These are phyloP conservation scores for Odocoileus virginianus DNA, from an alignment of 2,113 vertebrate genomes.

Conservation along the genomic window DNA sequence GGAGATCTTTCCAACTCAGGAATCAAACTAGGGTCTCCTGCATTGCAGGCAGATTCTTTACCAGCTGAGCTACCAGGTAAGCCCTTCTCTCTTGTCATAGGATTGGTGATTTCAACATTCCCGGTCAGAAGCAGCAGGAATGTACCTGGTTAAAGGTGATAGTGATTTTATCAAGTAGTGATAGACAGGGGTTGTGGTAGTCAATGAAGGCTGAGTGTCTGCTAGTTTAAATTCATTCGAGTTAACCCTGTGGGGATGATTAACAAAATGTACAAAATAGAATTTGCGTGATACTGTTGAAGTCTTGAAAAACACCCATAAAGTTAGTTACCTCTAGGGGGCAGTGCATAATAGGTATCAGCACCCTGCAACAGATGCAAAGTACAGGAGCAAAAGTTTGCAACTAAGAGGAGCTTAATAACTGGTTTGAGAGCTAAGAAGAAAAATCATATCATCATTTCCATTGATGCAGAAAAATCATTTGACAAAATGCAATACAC, in stretches of 20 bases:
- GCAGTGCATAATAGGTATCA: not conserved
- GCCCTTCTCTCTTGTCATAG: not conserved
- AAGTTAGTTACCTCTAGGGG: slow-evolving; percentile 13
- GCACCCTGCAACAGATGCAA: not conserved
- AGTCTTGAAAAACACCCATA: not conserved
- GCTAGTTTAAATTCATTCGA: not conserved
- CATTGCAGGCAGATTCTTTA: not conserved
- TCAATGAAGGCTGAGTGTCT: not conserved
- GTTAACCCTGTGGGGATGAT: not conserved
- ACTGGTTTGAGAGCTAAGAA: not conserved
- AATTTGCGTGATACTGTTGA: not conserved
- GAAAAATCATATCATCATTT: not conserved
- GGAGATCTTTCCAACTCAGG: not conserved
- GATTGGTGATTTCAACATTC: not conserved
- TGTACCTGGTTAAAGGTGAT: not conserved
- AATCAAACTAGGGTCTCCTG: not conserved
- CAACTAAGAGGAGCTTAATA: not conserved
- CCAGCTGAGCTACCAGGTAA: not conserved
- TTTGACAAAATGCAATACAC: not conserved
- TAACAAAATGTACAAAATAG: slow-evolving; percentile 20
- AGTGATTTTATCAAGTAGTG: not conserved
- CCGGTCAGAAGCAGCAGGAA: not conserved
- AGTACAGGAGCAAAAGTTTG: not conserved
- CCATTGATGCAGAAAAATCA: not conserved
- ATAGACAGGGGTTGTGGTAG: not conserved